These are phyloP conservation scores for Nomia melanderi DNA, from an alignment of 1,140 invertebrate genomes.

Conservation along the genomic window DNA sequence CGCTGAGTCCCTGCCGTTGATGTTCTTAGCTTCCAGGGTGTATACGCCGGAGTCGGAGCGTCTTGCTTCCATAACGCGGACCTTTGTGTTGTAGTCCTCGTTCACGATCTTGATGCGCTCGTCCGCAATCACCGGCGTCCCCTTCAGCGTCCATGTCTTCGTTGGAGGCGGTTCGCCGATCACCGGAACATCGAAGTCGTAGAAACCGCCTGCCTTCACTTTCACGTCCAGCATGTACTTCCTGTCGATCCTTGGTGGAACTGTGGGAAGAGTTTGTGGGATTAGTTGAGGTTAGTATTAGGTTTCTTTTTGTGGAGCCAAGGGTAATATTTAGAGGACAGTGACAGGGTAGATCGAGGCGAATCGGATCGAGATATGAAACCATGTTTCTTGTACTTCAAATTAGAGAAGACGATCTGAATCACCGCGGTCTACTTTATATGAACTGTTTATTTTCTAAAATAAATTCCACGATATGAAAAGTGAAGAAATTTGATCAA, in stretches of 20 bases:
- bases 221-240: constrained; percentile 96
- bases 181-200: constrained; percentile 96
- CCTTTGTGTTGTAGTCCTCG: constrained; percentile 93
- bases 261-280: constrained; percentile 72
- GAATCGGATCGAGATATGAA: too few species aligned
- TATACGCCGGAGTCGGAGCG: constrained; percentile 94
- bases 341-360: too few species aligned
- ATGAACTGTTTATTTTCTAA: too few species aligned
- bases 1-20: constrained; percentile 93
- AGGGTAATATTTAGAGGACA: too few species aligned
- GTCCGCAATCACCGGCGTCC: constrained; percentile 88
- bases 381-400: too few species aligned
- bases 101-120: constrained; percentile 92
- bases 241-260: constrained; percentile 95
- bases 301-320: too few species aligned
- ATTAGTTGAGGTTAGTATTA: too few species aligned
- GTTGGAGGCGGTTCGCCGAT: constrained; percentile 95
- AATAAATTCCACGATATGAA: too few species aligned
- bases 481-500: too few species aligned
- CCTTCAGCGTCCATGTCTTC: constrained; percentile 95
- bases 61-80: constrained; percentile 93
- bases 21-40: constrained; percentile 94
- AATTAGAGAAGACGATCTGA: too few species aligned
- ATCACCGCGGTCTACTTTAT: too few species aligned
- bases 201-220: constrained; percentile 94